Conservation (phyloP, 2,113 vertebrate genomes). For the Catharus bicknelli region DNA sequence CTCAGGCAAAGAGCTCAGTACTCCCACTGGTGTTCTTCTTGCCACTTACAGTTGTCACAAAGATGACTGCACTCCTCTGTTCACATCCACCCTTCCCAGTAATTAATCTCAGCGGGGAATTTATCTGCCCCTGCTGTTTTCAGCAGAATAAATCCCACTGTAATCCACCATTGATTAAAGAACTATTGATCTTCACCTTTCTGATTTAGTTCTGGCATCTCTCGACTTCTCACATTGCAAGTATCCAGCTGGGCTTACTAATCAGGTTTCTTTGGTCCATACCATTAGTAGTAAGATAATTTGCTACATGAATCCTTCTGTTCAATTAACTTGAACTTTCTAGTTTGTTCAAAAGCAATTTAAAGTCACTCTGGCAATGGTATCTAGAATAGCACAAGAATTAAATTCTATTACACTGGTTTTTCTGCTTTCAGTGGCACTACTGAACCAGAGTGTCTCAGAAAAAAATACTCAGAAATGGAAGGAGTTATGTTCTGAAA, state of each 20-base stretch:
- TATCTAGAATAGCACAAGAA: constrained; percentile 7
- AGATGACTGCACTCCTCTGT: constrained; percentile 29
- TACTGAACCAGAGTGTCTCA: not conserved
- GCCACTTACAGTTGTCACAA: constrained; percentile 34
- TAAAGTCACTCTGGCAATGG: constrained; percentile 15
- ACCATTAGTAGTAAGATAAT: constrained; percentile 45
- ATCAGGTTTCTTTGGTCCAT: constrained; percentile 45
- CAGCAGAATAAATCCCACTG: constrained; percentile 43
- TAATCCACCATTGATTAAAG: constrained; percentile 65
- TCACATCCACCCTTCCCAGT: constrained; percentile 1
- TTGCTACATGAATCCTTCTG: constrained; percentile 34
- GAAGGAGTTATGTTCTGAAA: not conserved
- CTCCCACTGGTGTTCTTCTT: constrained; percentile 8
- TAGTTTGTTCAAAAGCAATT: constrained; percentile 28
- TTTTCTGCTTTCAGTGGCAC: not conserved
- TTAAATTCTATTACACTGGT: not conserved
- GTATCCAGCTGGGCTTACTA: constrained; percentile 47
- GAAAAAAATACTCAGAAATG: not conserved
- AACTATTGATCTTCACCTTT: constrained; percentile 61
- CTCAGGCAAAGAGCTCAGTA: not conserved
- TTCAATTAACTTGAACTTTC: constrained; percentile 56
- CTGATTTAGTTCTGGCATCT: constrained; percentile 50
- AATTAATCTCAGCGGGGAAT: constrained; percentile 46
- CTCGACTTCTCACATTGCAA: not conserved
- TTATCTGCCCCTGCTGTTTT: constrained; percentile 38